A percentile compares a stretch with the other conserved stretches of the same genome.
phyloP scores from a whole-genome alignment of 2,888 invertebrate species.

The Subacronicta megacephala region DNA sequence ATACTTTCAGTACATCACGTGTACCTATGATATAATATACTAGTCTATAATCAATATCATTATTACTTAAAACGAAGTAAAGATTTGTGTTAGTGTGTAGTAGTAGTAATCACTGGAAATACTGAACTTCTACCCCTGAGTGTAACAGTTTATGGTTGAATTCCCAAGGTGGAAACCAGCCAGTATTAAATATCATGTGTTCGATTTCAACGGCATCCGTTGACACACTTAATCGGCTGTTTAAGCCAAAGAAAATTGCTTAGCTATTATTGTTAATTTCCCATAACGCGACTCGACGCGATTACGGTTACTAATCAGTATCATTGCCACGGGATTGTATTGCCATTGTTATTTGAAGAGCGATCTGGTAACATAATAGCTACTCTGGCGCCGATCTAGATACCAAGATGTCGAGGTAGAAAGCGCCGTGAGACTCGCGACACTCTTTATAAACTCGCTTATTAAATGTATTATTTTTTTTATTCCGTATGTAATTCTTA shows the following conservation, averaged over 20 bases:
- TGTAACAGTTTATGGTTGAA: too few relatives aligned
- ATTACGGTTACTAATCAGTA: conserved; percentile 68
- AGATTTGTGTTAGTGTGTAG: too few relatives aligned
- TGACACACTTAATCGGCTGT: conserved; percentile 47
- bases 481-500: conserved; percentile 14
- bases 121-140: too few relatives aligned
- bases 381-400: conserved; percentile 75
- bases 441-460: conserved; percentile 46
- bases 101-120: too few relatives aligned
- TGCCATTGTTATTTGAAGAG: conserved; percentile 68
- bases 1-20: conserved; percentile 27
- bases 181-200: too few relatives aligned
- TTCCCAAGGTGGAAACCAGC: too few relatives aligned
- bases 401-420: conserved; percentile 77
- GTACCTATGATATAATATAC: too few relatives aligned
- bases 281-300: conserved; percentile 40
- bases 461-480: conserved; percentile 35
- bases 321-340: conserved; percentile 68
- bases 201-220: conserved; percentile 27
- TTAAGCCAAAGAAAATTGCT: conserved; percentile 41
- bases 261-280: conserved; percentile 49
- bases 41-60: too few relatives aligned
- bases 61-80: too few relatives aligned
- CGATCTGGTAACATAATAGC: conserved; percentile 69
- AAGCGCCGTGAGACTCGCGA: conserved; percentile 64